Conservation (phyloP, 2,888 invertebrate genomes). For the Apamea crenata region DNA sequence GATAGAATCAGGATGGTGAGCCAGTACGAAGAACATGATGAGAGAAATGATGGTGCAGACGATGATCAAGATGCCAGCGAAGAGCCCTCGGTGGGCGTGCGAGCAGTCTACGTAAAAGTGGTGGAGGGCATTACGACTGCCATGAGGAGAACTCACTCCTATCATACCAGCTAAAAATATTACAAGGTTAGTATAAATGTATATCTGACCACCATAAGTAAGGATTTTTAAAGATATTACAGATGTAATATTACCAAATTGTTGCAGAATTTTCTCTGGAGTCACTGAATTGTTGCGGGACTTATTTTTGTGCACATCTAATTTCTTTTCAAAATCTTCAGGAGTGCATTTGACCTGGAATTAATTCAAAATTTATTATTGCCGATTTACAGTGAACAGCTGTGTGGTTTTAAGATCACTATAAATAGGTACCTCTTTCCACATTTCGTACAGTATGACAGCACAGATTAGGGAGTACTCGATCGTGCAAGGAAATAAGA, state of each 20-base stretch:
- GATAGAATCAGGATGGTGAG: constrained; percentile 91
- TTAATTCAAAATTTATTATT: not conserved
- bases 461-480: constrained; percentile 98
- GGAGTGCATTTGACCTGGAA: constrained; percentile 87
- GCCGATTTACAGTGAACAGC: not conserved
- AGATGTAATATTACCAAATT: constrained; percentile 80
- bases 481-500: constrained; percentile 96
- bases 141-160: constrained; percentile 85
- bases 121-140: constrained; percentile 87
- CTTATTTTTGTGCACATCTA: constrained; percentile 80
- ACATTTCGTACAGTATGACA: constrained; percentile 97
- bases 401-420: not conserved
- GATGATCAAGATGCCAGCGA: constrained; percentile 93
- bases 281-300: constrained; percentile 88
- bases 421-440: constrained; percentile 93
- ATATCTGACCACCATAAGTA: not conserved
- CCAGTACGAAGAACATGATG: constrained; percentile 97
- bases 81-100: constrained; percentile 95
- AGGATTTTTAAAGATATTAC: not conserved
- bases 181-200: not conserved
- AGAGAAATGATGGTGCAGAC: constrained; percentile 96
- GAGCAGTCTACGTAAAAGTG: constrained; percentile 96
- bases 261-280: constrained; percentile 88
- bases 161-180: constrained; percentile 89
- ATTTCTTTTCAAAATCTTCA: constrained; percentile 87